These are phyloP conservation scores for Eriosoma lanigerum DNA, from an alignment of 1,140 invertebrate genomes.

Conservation along the genomic window DNA sequence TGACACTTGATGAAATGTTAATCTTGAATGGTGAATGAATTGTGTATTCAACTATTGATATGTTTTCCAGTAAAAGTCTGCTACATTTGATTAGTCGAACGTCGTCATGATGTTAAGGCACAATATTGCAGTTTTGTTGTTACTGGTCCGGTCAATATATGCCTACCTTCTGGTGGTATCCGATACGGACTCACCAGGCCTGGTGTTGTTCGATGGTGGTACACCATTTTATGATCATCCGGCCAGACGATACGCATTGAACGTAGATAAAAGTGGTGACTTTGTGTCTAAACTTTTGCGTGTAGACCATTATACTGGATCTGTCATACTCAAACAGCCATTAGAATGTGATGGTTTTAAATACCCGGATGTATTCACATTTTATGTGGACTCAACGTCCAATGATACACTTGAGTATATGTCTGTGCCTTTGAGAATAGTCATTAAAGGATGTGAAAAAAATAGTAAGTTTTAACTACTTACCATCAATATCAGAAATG, in stretches of 20 bases:
- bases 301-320: slow-evolving; percentile 73
- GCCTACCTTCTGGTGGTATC: slow-evolving; percentile 72
- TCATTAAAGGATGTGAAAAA: slow-evolving; percentile 72
- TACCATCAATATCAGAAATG: no score
- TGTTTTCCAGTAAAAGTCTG: background rate
- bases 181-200: slow-evolving; percentile 68
- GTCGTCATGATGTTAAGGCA: background rate
- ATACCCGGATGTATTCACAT: slow-evolving; percentile 80
- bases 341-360: slow-evolving; percentile 78
- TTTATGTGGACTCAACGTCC: slow-evolving; percentile 82
- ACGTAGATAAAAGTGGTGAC: slow-evolving; percentile 74
- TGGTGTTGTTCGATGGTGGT: slow-evolving; percentile 76
- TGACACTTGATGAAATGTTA: background rate
- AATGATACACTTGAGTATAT: slow-evolving; percentile 81
- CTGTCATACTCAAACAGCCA: slow-evolving; percentile 70
- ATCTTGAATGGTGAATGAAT: no score
- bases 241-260: slow-evolving; percentile 62
- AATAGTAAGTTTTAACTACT: slow-evolving; percentile 36
- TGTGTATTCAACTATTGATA: background rate
- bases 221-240: slow-evolving; percentile 75
- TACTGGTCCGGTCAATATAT: background rate
- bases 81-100: background rate
- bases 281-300: slow-evolving; percentile 76
- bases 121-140: background rate
- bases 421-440: slow-evolving; percentile 74